phyloP scores from a whole-genome alignment of 2,797 vertebrate species.

The Steatocranus sp. region DNA sequence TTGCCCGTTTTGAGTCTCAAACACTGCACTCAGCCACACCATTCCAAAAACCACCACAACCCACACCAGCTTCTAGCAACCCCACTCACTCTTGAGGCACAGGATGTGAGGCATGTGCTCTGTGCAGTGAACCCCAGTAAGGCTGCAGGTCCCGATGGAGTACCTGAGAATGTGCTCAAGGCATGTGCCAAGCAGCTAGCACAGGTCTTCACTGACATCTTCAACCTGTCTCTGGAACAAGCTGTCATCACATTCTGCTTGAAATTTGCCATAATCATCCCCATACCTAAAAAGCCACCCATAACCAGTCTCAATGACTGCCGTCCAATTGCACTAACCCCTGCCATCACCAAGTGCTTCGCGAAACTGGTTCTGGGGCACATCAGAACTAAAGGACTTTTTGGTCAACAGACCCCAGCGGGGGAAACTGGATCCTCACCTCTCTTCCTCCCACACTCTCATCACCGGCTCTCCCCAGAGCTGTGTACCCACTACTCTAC shows the following conservation, averaged over 20 bases:
- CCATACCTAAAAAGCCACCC: not conserved
- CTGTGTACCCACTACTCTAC: not conserved
- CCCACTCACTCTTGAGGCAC: not conserved
- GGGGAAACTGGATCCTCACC: not conserved
- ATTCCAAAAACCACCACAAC: not conserved
- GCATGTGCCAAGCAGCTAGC: not conserved
- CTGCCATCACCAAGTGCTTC: not conserved
- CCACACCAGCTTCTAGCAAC: not conserved
- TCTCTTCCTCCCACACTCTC: not conserved
- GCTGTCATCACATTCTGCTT: not conserved
- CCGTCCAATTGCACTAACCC: not conserved
- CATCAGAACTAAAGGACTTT: not conserved
- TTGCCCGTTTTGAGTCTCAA: not conserved
- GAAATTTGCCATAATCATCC: not conserved
- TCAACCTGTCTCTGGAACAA: not conserved
- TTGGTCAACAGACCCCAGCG: not conserved
- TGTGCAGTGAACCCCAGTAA: not conserved
- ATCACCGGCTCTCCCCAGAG: not conserved
- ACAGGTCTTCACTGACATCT: not conserved
- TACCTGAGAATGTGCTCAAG: not conserved
- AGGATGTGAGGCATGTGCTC: not conserved
- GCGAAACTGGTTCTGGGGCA: fast-evolving
- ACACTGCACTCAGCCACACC: not conserved
- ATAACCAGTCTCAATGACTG: not conserved
- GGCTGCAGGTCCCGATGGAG: not conserved